Base-by-base conservation (phyloP, 2,888 invertebrate species). In the Thymelicus sylvestris region DNA sequence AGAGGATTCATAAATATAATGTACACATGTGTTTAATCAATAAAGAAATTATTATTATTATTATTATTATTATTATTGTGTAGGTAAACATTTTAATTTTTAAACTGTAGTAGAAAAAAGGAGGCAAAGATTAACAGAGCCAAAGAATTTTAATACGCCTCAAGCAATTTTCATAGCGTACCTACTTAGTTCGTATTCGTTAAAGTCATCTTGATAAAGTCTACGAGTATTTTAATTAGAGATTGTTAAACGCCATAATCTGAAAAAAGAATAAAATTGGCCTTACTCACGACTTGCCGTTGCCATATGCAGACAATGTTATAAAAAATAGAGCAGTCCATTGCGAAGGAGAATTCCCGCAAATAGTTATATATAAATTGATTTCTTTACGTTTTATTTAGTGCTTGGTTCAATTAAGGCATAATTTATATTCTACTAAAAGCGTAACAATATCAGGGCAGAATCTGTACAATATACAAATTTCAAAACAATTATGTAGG, bases 231-330 rank as follows among this genome's bases (percentile, higher is more conserved):
- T 71, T 71, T 71, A 71, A 71, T 71, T 71, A 71, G 71, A 71
- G 71, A 66, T 71, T 66, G 66, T 66, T 71, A 71, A 66, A 71
- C 66, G 66, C 71, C 71, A 71, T 71, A 71, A 71, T 71, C 71
- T 66, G 64, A 55, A 65, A 66, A 61, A 65, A 61, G 52, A 66
- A 66, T 61, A 71, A 66, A 71, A 44, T 48, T 66, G 55, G 44
- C 66, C 41, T 61, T 55, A 39, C 71, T 71, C 71, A 71, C 66
- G 71, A 71, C 71, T 71, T 38, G 61, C 71, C 66, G 65, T 71
- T 7, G 55, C 71, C 47, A 55, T 71, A 61, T 61, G 44, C 55
- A 66, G 70, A 61, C 41, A 66, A 66, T 71, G 61, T 62, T 62
- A 39, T 15, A 70, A 66, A 66, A 71, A 66, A 65, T 55, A 65